A percentile compares a stretch with the other conserved stretches of the same genome.
Evolutionary conservation across 2,113 vertebrate species (phyloP).

Genomic region (Oenanthe oenanthe): DNA sequence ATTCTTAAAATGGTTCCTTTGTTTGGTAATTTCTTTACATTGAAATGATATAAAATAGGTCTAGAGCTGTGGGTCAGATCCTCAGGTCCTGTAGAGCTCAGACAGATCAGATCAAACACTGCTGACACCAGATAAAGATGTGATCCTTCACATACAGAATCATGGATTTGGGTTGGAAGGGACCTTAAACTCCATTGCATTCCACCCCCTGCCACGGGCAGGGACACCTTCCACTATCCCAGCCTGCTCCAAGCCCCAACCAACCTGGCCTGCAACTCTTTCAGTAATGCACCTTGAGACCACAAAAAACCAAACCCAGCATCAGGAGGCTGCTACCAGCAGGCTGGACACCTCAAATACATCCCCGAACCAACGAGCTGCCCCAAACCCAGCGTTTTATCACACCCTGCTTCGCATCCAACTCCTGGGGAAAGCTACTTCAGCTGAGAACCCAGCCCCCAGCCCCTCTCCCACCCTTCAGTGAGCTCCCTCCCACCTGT

Average conservation of each 20-base stretch:
- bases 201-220: too few relatives aligned
- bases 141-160: not conserved
- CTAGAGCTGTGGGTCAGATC: not conserved
- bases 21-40: not conserved
- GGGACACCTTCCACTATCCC: not conserved
- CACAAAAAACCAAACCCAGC: not conserved
- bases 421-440: fast-evolving
- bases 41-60: not conserved
- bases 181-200: fast-evolving
- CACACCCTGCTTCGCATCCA: fast-evolving
- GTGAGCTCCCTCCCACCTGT: conserved; percentile 75
- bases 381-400: not conserved
- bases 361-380: not conserved
- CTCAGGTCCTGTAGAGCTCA: not conserved
- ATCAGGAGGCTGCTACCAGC: not conserved
- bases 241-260: fast-evolving
- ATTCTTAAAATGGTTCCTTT: not conserved
- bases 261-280: fast-evolving
- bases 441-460: not conserved
- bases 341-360: fast-evolving
- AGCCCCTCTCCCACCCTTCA: fast-evolving
- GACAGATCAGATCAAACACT: not conserved
- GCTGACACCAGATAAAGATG: not conserved
- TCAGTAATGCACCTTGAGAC: not conserved
- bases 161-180: not conserved